A percentile compares a stretch with the other conserved stretches of the same genome.
These are phyloP conservation scores for Lepidochrysops patricia DNA, from an alignment of 2,888 invertebrate species.

Conservation along the genomic window DNA sequence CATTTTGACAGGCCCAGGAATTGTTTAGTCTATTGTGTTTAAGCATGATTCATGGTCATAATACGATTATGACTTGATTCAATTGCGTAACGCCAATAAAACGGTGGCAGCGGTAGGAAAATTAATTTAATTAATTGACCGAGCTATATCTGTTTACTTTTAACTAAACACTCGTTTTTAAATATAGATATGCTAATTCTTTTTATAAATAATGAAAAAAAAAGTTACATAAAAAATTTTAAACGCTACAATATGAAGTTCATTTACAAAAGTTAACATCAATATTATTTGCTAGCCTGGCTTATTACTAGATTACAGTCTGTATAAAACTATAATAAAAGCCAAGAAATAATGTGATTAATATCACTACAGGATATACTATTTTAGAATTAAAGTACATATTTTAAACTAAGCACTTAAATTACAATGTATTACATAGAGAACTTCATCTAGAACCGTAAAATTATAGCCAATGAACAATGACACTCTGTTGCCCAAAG, in stretches of 20 bases:
- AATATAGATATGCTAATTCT: too few relatives aligned
- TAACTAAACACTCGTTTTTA: background rate
- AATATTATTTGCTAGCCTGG: too few relatives aligned
- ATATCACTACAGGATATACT: background rate
- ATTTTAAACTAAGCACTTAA: too few relatives aligned
- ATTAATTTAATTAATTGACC: background rate
- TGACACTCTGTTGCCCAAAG: constrained; percentile 53
- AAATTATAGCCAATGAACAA: constrained; percentile 33
- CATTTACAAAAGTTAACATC: too few relatives aligned
- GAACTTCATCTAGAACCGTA: constrained; percentile 12
- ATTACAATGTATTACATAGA: constrained; percentile 20
- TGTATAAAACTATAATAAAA: too few relatives aligned
- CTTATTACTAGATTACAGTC: too few relatives aligned
- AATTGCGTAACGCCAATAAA: background rate
- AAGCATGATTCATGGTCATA: constrained; percentile 3
- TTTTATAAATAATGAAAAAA: too few relatives aligned
- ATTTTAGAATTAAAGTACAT: too few relatives aligned
- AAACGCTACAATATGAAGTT: too few relatives aligned
- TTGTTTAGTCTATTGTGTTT: background rate
- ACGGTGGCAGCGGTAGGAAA: background rate
- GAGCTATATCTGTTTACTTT: background rate
- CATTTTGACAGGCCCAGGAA: background rate
- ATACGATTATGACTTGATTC: background rate
- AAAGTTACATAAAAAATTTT: too few relatives aligned
- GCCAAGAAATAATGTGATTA: too few relatives aligned